Evolutionary conservation across 1,140 invertebrate species (phyloP).

Genomic region (Megathymus violae): DNA sequence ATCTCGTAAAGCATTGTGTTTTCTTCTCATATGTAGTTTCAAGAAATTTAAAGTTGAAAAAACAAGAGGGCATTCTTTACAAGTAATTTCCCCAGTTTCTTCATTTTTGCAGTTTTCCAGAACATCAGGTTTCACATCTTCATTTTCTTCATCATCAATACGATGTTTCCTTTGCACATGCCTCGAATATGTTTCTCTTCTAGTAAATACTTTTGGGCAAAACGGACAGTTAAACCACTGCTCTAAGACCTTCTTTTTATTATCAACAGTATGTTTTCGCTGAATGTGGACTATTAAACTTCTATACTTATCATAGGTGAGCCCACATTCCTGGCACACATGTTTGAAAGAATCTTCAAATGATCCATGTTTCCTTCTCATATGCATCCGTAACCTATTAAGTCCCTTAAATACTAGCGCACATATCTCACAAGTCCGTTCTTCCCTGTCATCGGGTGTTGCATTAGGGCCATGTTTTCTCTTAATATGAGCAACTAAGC

Average conservation of each 20-base stretch:
- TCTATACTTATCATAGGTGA: constrained; percentile 73
- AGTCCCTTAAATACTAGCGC: constrained; percentile 74
- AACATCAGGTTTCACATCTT: constrained; percentile 36
- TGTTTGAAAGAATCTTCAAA: constrained; percentile 70
- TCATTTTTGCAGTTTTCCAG: constrained; percentile 52
- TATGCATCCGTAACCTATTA: constrained; percentile 71
- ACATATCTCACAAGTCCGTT: constrained; percentile 73
- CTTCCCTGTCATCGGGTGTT: constrained; percentile 57
- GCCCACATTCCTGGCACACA: constrained; percentile 64
- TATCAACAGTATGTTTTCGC: constrained; percentile 59
- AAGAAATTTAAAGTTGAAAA: constrained; percentile 70
- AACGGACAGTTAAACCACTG: constrained; percentile 72
- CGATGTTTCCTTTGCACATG: constrained; percentile 75
- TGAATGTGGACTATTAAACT: constrained; percentile 71
- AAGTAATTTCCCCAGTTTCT: constrained; percentile 66
- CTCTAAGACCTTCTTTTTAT: constrained; percentile 49
- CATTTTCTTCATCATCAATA: constrained; percentile 55
- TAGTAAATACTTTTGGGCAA: constrained; percentile 70
- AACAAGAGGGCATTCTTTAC: constrained; percentile 67
- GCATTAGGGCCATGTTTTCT: constrained; percentile 71
- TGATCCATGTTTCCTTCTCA: constrained; percentile 70
- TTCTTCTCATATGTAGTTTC: constrained; percentile 74
- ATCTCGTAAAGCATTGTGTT: constrained; percentile 71
- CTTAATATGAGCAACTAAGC: constrained; percentile 70
- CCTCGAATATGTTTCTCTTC: constrained; percentile 69